phyloP scores from a whole-genome alignment of 2,888 invertebrate species.

The Petrolisthes cinctipes region DNA sequence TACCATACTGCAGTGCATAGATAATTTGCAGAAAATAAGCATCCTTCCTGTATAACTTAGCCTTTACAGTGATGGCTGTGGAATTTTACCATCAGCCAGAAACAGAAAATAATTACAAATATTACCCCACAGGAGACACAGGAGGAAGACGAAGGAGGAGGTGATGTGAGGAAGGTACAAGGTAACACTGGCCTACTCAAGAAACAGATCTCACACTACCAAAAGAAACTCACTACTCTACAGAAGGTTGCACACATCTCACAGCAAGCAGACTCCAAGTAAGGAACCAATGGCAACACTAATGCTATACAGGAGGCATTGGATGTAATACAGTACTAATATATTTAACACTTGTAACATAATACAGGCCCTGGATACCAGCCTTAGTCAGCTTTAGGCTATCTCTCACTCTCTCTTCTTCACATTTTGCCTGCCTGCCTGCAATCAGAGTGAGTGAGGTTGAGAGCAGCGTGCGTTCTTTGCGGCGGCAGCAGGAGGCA shows the following conservation, averaged over 20 bases:
- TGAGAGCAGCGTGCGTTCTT: constrained; percentile 54
- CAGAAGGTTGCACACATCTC: constrained; percentile 58
- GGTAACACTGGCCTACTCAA: constrained; percentile 41
- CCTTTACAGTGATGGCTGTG: too few relatives aligned
- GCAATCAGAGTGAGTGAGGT: constrained; percentile 45
- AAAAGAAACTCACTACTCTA: constrained; percentile 48
- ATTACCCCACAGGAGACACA: constrained; percentile 17
- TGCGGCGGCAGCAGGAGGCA: constrained; percentile 63
- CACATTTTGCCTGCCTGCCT: background rate
- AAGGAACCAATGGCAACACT: constrained; percentile 1
- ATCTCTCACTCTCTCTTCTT: background rate
- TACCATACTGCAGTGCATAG: too few relatives aligned
- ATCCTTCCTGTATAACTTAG: too few relatives aligned
- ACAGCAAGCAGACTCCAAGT: constrained; percentile 55
- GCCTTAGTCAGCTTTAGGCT: background rate
- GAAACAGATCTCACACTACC: constrained; percentile 52
- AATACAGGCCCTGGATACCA: too few relatives aligned
- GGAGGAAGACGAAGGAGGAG: constrained; percentile 26
- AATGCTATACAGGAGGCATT: too few relatives aligned
- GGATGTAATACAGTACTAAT: too few relatives aligned
- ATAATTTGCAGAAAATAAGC: too few relatives aligned
- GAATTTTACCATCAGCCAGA: too few relatives aligned
- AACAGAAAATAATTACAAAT: too few relatives aligned
- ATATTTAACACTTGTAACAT: too few relatives aligned
- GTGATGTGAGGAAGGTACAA: constrained; percentile 23